Base-by-base conservation (phyloP, 2,113 vertebrate species). In the Ardeotis arabs region DNA sequence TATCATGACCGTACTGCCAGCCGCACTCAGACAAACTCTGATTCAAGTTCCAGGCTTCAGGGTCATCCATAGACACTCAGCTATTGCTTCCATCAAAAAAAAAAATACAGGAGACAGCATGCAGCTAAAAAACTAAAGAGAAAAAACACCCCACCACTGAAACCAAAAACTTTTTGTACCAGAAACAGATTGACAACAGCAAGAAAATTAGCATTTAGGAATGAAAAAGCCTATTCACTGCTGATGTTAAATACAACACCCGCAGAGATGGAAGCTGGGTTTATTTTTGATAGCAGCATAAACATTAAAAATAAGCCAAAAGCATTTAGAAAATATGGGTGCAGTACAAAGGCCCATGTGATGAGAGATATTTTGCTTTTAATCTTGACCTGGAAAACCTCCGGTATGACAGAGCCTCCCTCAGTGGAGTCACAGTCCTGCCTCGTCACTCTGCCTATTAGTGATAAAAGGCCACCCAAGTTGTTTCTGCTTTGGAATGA, bases 281-380 rank as follows among this genome's bases (percentile, higher is more conserved):
- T 97, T 96, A 95, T 96, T 97, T 96, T 93, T 92, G 84, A 96
- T 82, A 96, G 94, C 74, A 95, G 87, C 63, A 94, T 55, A 95
- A 96, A 96, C 96, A 95, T 56, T 96, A 92, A 87, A 95, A 91
- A 95, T 91, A 95, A 96, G 77, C 96, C 92, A 97, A 96, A 84
- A 94, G 81, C 81, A 85, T 95, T 96, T 66, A 95, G 91, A 95
- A 94, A 95, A 89, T 84, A 92, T 4, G 87, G 77, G n/a, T 82
- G 74, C 81, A 94, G 94, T 79, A 96, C 89, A 97, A 96, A 96
- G 84, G 78, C 94, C 76, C 91, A 56, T 89, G 84, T 91, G 87
- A 95, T 76, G 81, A 89, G 89, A 92, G 70, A 69, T 55, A 87
- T 87, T 96, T 87, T 89, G 55, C 90, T 96, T 96, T 94, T 76